Percentiles rank a stretch among this genome's conserved stretches.
Evolutionary conservation across 2,888 invertebrate species (phyloP).

Genomic region (Allophyes oxyacanthae): DNA sequence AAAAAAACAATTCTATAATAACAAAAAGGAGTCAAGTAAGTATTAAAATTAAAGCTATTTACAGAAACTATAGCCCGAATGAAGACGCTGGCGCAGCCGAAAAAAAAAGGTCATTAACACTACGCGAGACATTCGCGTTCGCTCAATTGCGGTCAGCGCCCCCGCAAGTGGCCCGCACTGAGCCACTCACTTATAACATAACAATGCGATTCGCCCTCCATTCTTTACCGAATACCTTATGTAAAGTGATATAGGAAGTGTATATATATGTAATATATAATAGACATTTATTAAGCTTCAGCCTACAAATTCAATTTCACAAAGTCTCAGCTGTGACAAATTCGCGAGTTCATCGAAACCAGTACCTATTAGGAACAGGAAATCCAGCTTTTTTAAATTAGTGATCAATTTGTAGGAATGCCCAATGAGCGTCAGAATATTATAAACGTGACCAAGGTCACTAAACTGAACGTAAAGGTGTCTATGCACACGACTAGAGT

Average conservation of each 20-base stretch:
- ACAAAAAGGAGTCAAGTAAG: neutral
- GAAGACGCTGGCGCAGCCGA: constrained; percentile 77
- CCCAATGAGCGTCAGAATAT: neutral
- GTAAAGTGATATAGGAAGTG: constrained; percentile 15
- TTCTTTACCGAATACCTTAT: constrained; percentile 37
- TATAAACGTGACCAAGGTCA: constrained; percentile 49
- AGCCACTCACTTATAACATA: constrained; percentile 57
- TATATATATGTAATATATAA: constrained; percentile 1
- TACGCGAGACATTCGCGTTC: constrained; percentile 88
- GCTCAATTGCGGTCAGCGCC: constrained; percentile 87
- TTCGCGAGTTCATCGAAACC: too few relatives aligned
- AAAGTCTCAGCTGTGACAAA: too few relatives aligned
- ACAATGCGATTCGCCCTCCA: constrained; percentile 55
- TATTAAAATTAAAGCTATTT: constrained; percentile 16
- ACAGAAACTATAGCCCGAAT: constrained; percentile 27
- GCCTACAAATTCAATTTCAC: neutral
- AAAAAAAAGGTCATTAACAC: constrained; percentile 89
- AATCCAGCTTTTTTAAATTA: too few relatives aligned
- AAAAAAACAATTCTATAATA: too few relatives aligned
- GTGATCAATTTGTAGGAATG: too few relatives aligned
- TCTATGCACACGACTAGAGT: constrained; percentile 40
- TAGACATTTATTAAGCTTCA: too few relatives aligned
- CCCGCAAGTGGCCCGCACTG: constrained; percentile 75
- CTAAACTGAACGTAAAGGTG: constrained; percentile 48
- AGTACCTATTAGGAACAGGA: too few relatives aligned